Evolutionary conservation across 2,888 invertebrate genomes (phyloP), one percentile per base, ranked within the genome.

Genomic region (Nesidiocoris tenuis): DNA sequence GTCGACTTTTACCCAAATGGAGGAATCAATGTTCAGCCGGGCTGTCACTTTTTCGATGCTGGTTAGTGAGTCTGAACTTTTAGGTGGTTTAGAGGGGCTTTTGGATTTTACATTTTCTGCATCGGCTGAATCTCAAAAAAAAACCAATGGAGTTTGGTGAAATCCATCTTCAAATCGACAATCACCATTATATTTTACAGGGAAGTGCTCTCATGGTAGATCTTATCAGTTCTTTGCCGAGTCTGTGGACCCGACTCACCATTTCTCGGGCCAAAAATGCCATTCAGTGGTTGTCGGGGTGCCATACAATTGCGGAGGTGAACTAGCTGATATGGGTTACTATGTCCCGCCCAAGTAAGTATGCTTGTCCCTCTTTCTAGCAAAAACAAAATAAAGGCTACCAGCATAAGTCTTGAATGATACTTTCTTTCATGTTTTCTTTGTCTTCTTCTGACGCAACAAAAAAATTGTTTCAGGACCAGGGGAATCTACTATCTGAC

Each of bases 1-100:
- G 77, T 74, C 9, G 80, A 80, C 72, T 79, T 79, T 56, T 80
- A 78, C 22, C 79, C 80, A 1, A 80, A 80, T 57, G 79, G 77
- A 9, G 80, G 80, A 18, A 61, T 56, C 9, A 72, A 76, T 18
- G 39, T 67, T 12, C 80, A 80, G 56, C 80, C 79, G 19, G 79
- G 79, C 5, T 79, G 79, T 56, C 18, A 56, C 22, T 77, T 75
- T 65, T 77, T 72, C 22, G 74, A 79, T 61, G 78, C 78, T 18
- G 78, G 79, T 79, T 61, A 65, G 76, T 54, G 19, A n/a, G 5
- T n/a, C 7, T n/a, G n/a, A n/a, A n/a, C n/a, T n/a, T n/a, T n/a
- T n/a, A n/a, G n/a, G n/a, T n/a, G n/a, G n/a, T n/a, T n/a, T n/a
- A n/a, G n/a, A n/a, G n/a, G n/a, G n/a, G n/a, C n/a, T n/a, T n/a